Evolutionary conservation across 2,888 invertebrate genomes (phyloP), one percentile per base, ranked within the genome.

Genomic region (Atethmia centrago): DNA sequence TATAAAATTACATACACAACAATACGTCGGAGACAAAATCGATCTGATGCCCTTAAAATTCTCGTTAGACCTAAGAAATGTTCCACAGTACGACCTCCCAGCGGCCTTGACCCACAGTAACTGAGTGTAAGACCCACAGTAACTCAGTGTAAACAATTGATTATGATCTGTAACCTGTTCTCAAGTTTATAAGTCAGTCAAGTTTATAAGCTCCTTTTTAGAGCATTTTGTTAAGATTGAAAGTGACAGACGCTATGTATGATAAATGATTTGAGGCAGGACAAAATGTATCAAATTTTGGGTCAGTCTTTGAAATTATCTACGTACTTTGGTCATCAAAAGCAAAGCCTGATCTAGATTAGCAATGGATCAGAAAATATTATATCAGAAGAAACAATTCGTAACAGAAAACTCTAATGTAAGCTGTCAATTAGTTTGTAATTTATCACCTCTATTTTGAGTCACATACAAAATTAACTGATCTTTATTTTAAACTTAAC

Each of bases 101-200:
- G 36, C n/a, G 64, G 56, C 85, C 88, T 85, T 88, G 86, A 85
- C 85, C 84, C 73, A 82, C 70, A 84, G 87, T 78, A 28, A 79
- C 67, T 74, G 65, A 63, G 66, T 78, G 88, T 88, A 86, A 89
- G 83, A 85, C 84, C 83, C 71, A 82, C 67, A 83, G 85, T 77
- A 36, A 79, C 67, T 71, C 67, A 66, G 67, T 79, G 89, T 88
- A 86, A 89, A 89, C 90, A 90, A 89, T 88, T 88, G 88, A 85
- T 87, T 87, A 79, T 81, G 55, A 89, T 88, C 89, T 81, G 74
- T 69, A 87, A 88, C 88, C 83, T 82, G 88, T 83, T 86, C 78
- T 84, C 79, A 80, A 82, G 87, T 79, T 68, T 71, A 77, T 70
- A 56, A 74, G 55, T 42, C 77, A 79, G 56, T 84, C 79, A 80